Base-by-base conservation (phyloP, 2,113 vertebrate genomes). In the Pteropus alecto region DNA sequence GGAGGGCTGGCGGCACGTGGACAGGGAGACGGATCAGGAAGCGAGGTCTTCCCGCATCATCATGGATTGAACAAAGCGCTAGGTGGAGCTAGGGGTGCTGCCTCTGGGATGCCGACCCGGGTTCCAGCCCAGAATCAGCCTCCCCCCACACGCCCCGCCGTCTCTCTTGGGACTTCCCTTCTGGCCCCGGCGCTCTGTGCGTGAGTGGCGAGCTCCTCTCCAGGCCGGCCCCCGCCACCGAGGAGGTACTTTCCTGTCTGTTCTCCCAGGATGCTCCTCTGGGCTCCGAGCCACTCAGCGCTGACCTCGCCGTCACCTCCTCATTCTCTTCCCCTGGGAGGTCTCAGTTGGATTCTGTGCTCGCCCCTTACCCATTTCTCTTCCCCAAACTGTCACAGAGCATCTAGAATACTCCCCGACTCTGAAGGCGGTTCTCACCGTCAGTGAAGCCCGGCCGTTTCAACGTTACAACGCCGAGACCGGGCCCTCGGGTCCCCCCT, bases 161-260 rank as follows among this genome's bases (percentile, higher is more conserved):
- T 77, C 76, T 93, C 82, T 87, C 86, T n/a, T 3, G 88, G 95
- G 68, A n/a, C 67, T 48, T 83, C 68, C 54, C 73, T 63, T 82
- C 86, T 83, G 78, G 46, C 61, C 87, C 58, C 10, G 8, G 21
- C 24, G 7, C 14, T 41, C 87, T 78, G 67, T 8, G 0, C 87
- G 83, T 95, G 78, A 46, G 56, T 38, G 2, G 24, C 10, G 15
- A 68, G 38, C 28, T 95, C 70, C 67, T 88, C 76, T 77, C 35
- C 16, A 68, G 48, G 21, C 56, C 70, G 51, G 22, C 11, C 56
- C 76, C 41, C 41, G 38, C 60, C 35, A 38, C 77, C 0, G 35
- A 94, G 46, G 43, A 96, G 97, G 97, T 97, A 98, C 97, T 98
- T 98, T 98, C 97, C 97, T 97, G 68, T 93, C 33, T 26, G 41